phyloP scores from a whole-genome alignment of 2,113 vertebrate genomes.

The Pungitius pungitius region DNA sequence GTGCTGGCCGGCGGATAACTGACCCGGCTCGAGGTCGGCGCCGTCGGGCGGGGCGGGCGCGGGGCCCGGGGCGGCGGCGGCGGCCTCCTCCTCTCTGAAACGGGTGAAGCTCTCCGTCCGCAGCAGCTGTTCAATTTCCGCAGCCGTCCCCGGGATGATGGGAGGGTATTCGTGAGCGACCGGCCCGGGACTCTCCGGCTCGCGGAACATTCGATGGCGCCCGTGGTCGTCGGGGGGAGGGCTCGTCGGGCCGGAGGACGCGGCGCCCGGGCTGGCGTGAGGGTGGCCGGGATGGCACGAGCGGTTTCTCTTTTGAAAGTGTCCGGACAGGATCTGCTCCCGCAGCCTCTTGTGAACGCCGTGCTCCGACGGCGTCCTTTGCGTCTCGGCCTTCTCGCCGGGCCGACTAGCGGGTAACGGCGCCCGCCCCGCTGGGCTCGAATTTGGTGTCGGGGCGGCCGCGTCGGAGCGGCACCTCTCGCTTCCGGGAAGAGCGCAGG shows the following conservation, averaged over 20 bases:
- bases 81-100: slow-evolving; percentile 52
- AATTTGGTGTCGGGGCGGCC: slow-evolving; percentile 35
- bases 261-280: slow-evolving; percentile 33
- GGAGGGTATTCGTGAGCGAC: slow-evolving; percentile 36
- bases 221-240: slow-evolving; percentile 37
- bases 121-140: slow-evolving; percentile 63
- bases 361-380: slow-evolving; percentile 67
- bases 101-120: slow-evolving; percentile 59
- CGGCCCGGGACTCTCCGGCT: slow-evolving; percentile 28
- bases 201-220: slow-evolving; percentile 18
- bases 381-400: slow-evolving; percentile 10
- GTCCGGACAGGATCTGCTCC: slow-evolving; percentile 87
- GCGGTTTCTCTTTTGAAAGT: slow-evolving; percentile 77
- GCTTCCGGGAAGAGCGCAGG: slow-evolving; percentile 50
- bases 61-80: slow-evolving; percentile 33
- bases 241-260: slow-evolving; percentile 22
- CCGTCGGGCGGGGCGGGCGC: slow-evolving; percentile 46
- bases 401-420: slow-evolving; percentile 39
- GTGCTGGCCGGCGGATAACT: slow-evolving; percentile 78
- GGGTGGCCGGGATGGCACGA: slow-evolving; percentile 63
- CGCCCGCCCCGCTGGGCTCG: slow-evolving; percentile 32
- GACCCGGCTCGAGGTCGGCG: slow-evolving; percentile 58
- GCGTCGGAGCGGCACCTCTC: slow-evolving; percentile 53
- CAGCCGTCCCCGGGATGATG: slow-evolving; percentile 28
- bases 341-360: slow-evolving; percentile 83